Percentiles rank a stretch among this genome's conserved stretches.
Conservation (phyloP, 2,113 vertebrate genomes). For the Embiotoca jacksoni region DNA sequence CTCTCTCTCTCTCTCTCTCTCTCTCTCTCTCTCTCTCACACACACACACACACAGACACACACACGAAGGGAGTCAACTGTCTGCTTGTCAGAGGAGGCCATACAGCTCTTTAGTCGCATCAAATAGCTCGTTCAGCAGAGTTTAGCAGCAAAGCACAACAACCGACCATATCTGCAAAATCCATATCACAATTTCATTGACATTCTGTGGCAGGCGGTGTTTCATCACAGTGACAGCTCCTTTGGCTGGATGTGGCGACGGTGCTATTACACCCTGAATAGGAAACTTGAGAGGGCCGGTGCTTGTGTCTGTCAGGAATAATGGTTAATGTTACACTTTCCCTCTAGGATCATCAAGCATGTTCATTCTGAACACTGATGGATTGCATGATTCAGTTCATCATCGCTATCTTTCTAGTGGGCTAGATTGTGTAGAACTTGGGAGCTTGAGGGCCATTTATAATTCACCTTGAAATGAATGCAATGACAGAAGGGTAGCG, state of each 20-base stretch:
- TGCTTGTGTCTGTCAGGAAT: constrained; percentile 58
- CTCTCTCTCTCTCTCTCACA: neutral
- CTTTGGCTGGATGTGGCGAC: constrained; percentile 50
- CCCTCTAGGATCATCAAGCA: constrained; percentile 45
- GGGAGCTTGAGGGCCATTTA: constrained; percentile 62
- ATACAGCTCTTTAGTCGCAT: constrained; percentile 48
- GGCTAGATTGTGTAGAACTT: constrained; percentile 49
- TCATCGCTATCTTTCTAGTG: constrained; percentile 42
- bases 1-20: neutral
- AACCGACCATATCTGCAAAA: constrained; percentile 51
- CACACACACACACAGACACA: constrained; percentile 9
- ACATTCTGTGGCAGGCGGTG: constrained; percentile 28
- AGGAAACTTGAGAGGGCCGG: constrained; percentile 49
- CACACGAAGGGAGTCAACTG: neutral
- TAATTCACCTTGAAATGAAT: constrained; percentile 81
- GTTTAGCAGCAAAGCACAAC: constrained; percentile 67
- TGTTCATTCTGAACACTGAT: constrained; percentile 66
- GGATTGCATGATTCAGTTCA: constrained; percentile 61
- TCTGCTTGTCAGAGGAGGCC: constrained; percentile 53
- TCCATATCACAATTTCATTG: constrained; percentile 58
- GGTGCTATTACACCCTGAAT: constrained; percentile 58
- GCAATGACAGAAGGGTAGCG: constrained; percentile 69
- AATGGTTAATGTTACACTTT: constrained; percentile 64
- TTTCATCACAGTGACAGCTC: constrained; percentile 67
- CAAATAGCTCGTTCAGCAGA: constrained; percentile 47